A percentile compares a stretch with the other conserved stretches of the same genome.
Evolutionary conservation across 2,113 vertebrate species (phyloP).

Genomic region (Syngnathus typhle): DNA sequence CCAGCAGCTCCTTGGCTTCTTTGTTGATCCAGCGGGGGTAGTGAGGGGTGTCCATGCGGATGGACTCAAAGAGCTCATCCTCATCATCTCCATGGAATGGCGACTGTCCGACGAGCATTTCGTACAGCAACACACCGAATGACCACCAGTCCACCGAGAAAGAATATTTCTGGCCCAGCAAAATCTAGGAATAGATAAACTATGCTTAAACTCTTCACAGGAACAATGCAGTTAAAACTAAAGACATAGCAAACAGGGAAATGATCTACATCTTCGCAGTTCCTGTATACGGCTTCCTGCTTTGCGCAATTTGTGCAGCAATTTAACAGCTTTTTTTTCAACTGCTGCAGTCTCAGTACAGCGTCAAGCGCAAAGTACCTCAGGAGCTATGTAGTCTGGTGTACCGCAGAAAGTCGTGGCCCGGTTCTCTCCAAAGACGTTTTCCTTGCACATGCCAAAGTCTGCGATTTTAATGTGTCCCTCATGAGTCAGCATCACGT

Average conservation of each 20-base stretch:
- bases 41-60: slow-evolving; percentile 89
- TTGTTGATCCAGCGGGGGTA: slow-evolving; percentile 97
- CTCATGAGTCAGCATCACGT: slow-evolving; percentile 89
- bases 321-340: background rate
- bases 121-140: slow-evolving; percentile 90
- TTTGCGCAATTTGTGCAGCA: background rate
- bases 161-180: slow-evolving; percentile 86
- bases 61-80: slow-evolving; percentile 95
- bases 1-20: slow-evolving; percentile 89
- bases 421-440: slow-evolving; percentile 80
- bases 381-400: slow-evolving; percentile 93
- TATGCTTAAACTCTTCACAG: background rate
- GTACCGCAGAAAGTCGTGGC: slow-evolving; percentile 97
- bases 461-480: slow-evolving; percentile 97
- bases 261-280: background rate
- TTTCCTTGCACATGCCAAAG: slow-evolving; percentile 99
- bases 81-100: slow-evolving; percentile 98
- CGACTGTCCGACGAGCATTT: slow-evolving; percentile 97
- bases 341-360: background rate
- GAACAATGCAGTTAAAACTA: background rate
- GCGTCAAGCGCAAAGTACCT: slow-evolving; percentile 49
- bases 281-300: background rate
- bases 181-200: slow-evolving; percentile 71
- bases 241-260: background rate
- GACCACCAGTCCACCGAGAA: slow-evolving; percentile 99